phyloP scores from a whole-genome alignment of 2,113 vertebrate genomes.

The Struthio camelus region DNA sequence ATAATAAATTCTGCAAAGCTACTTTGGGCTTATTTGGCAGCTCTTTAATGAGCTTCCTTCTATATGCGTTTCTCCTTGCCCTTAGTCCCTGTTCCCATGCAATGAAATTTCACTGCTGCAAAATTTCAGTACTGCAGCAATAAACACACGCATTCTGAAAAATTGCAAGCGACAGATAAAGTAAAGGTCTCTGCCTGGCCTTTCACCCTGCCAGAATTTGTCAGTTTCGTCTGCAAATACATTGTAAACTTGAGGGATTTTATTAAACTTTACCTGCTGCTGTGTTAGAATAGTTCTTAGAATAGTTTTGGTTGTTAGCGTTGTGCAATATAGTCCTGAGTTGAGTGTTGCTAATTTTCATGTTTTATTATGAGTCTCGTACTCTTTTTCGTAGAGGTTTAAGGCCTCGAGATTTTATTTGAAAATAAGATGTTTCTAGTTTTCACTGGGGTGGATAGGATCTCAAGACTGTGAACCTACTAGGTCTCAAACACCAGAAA shows the following conservation, averaged over 20 bases:
- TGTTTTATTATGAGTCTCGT: background rate
- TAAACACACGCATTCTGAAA: background rate
- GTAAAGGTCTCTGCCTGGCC: background rate
- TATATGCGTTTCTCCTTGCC: background rate
- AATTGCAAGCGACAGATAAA: background rate
- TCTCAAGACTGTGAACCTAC: background rate
- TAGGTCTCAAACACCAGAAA: background rate
- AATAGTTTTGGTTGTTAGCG: background rate
- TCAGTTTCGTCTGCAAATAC: background rate
- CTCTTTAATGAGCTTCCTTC: background rate
- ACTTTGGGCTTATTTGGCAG: background rate
- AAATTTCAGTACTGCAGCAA: background rate
- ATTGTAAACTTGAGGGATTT: background rate
- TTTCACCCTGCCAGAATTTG: background rate
- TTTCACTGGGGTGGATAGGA: background rate
- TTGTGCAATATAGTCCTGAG: background rate
- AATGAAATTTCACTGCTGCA: background rate
- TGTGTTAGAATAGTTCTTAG: background rate
- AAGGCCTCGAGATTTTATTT: background rate
- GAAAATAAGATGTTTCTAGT: background rate
- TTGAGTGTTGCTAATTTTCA: background rate
- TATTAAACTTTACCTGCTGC: background rate
- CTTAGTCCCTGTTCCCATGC: background rate
- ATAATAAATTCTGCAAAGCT: background rate
- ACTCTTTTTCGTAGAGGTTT: background rate